phyloP scores from a whole-genome alignment of 2,888 invertebrate genomes.

The Perizoma flavofasciatum region DNA sequence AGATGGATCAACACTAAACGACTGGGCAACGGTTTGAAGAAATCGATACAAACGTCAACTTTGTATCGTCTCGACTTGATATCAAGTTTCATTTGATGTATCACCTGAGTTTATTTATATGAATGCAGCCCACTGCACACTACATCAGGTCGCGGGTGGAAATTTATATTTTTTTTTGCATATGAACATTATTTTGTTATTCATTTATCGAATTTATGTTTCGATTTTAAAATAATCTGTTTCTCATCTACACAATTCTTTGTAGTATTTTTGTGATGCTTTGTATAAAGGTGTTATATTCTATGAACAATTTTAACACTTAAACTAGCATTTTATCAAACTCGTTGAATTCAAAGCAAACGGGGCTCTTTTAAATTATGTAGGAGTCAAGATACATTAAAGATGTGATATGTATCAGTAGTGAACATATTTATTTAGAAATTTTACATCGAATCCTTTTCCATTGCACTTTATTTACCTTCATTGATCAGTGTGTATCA shows the following conservation, averaged over 20 bases:
- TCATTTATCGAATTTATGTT: slow-evolving; percentile 72
- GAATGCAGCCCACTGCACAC: slow-evolving; percentile 39
- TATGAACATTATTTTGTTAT: slow-evolving; percentile 78
- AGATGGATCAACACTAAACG: slow-evolving; percentile 81
- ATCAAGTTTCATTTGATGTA: slow-evolving; percentile 36
- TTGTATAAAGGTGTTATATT: slow-evolving; percentile 55
- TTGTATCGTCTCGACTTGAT: slow-evolving; percentile 51
- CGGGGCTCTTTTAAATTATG: slow-evolving; percentile 11
- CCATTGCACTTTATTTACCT: slow-evolving; percentile 18
- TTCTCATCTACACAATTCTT: slow-evolving; percentile 64
- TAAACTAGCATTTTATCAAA: slow-evolving; percentile 43
- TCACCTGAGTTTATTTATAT: slow-evolving; percentile 39
- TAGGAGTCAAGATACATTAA: slow-evolving; percentile 7
- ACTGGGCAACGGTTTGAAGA: slow-evolving; percentile 46
- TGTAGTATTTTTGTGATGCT: slow-evolving; percentile 76
- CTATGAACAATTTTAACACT: slow-evolving; percentile 45
- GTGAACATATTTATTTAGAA: slow-evolving; percentile 22
- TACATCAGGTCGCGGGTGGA: slow-evolving; percentile 45
- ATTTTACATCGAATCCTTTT: slow-evolving; percentile 20
- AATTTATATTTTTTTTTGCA: slow-evolving; percentile 63
- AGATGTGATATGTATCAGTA: slow-evolving; percentile 12
- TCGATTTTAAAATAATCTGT: slow-evolving; percentile 68
- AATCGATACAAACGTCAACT: slow-evolving; percentile 52
- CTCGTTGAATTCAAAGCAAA: slow-evolving; percentile 2
- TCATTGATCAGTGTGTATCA: slow-evolving; percentile 19